Percentiles rank a stretch among this genome's conserved stretches.
phyloP scores from a whole-genome alignment of 1,140 invertebrate genomes.

The Neodiprion fabricii region DNA sequence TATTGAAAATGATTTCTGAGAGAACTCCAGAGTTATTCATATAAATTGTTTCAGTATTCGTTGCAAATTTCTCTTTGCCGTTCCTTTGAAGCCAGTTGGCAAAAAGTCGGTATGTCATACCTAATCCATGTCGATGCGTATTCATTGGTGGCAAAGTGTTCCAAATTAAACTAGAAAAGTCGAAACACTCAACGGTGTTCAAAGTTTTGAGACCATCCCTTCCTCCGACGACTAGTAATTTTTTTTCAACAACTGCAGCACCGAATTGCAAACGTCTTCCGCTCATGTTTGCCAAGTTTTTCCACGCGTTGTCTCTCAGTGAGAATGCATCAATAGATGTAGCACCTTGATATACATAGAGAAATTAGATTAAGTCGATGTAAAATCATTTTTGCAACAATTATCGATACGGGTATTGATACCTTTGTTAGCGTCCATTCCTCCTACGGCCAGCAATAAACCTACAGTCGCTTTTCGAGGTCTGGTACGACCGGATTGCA shows the following conservation, averaged over 20 bases:
- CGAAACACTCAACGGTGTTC: conserved; percentile 87
- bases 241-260: conserved; percentile 85
- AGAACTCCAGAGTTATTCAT: neutral
- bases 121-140: conserved; percentile 88
- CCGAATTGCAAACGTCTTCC: conserved; percentile 87
- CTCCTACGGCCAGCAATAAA: conserved; percentile 84
- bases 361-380: conserved; percentile 15
- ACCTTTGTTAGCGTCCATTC: conserved; percentile 86
- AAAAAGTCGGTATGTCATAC: conserved; percentile 42
- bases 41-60: no score
- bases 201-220: conserved; percentile 93
- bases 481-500: conserved; percentile 80
- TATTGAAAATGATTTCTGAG: conserved; percentile 7
- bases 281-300: conserved; percentile 78
- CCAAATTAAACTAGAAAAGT: conserved; percentile 81
- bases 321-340: conserved; percentile 91
- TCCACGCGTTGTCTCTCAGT: conserved; percentile 84
- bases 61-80: no score
- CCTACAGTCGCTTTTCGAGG: conserved; percentile 92
- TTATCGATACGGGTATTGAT: conserved; percentile 1
- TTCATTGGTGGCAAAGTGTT: conserved; percentile 85
- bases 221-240: conserved; percentile 85
- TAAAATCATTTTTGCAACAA: conserved; percentile 12
- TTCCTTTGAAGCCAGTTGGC: neutral
- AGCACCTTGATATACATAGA: conserved; percentile 64